Evolutionary conservation across 1,140 invertebrate species (phyloP).

Genomic region (Macrostomum lignano): DNA sequence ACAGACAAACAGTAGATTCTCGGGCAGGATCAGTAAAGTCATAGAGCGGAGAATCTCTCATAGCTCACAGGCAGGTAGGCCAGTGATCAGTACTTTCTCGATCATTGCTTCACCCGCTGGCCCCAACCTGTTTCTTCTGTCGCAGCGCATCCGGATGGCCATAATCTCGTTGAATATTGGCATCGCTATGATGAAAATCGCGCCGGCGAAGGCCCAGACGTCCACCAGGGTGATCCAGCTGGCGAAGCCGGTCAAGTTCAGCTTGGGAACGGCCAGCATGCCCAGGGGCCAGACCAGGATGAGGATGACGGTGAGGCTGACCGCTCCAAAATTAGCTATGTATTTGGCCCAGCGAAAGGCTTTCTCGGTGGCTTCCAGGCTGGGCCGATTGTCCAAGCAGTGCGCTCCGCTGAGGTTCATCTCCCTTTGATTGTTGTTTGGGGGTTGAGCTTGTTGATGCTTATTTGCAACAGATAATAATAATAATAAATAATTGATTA

Average conservation of each 20-base stretch:
- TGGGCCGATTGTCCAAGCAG: slow-evolving; percentile 15
- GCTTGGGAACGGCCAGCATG: slow-evolving; percentile 11
- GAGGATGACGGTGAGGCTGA: slow-evolving; percentile 11
- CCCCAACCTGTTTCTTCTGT: not conserved
- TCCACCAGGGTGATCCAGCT: slow-evolving; percentile 10
- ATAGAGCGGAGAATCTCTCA: too few species aligned
- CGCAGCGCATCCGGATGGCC: slow-evolving; percentile 7
- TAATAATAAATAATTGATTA: too few species aligned
- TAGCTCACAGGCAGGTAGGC: too few species aligned
- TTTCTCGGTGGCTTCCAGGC: slow-evolving; percentile 13
- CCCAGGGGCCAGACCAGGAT: slow-evolving; percentile 16
- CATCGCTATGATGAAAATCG: not conserved
- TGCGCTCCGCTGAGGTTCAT: slow-evolving; percentile 13
- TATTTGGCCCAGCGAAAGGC: slow-evolving; percentile 11
- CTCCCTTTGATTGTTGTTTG: too few species aligned
- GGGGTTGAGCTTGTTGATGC: too few species aligned
- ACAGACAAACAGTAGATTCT: too few species aligned
- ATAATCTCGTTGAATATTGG: slow-evolving; percentile 1
- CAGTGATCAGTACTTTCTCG: too few species aligned
- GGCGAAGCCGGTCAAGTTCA: slow-evolving; percentile 11
- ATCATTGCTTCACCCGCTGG: not conserved
- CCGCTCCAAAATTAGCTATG: slow-evolving; percentile 11
- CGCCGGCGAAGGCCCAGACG: not conserved
- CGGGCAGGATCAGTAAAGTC: too few species aligned
- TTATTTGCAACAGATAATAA: too few species aligned